Conservation (phyloP, 2,888 invertebrate genomes). For the Ophonus ardosiacus region DNA sequence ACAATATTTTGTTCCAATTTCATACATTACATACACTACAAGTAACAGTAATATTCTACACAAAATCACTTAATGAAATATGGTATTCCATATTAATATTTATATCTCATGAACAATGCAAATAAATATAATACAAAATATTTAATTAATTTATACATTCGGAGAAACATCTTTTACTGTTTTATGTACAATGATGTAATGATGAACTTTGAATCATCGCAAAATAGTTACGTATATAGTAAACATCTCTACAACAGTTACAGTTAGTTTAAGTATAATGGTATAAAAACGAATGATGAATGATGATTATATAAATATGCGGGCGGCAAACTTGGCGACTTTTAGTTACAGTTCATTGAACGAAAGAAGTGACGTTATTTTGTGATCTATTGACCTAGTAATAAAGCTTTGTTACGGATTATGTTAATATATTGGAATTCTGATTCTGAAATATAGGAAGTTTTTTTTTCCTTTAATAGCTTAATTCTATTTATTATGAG, state of each 20-base stretch:
- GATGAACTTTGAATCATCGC: slow-evolving; percentile 40
- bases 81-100: too few relatives aligned
- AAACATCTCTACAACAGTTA: slow-evolving; percentile 28
- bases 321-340: not conserved
- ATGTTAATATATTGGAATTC: not conserved
- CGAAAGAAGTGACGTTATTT: slow-evolving; percentile 15
- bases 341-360: slow-evolving; percentile 32
- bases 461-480: not conserved
- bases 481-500: too few relatives aligned
- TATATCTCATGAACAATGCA: too few relatives aligned
- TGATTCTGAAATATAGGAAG: not conserved
- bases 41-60: not conserved
- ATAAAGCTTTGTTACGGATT: not conserved
- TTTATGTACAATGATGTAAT: slow-evolving; percentile 10
- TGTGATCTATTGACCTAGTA: slow-evolving; percentile 18
- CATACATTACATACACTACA: not conserved
- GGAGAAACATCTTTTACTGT: not conserved
- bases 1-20: not conserved
- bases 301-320: not conserved
- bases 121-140: not conserved
- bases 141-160: not conserved
- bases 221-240: slow-evolving; percentile 17
- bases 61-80: too few relatives aligned
- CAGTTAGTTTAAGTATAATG: slow-evolving; percentile 6
- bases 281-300: not conserved